Evolutionary conservation across 2,888 invertebrate genomes (phyloP).

Genomic region (Hartigia nigra): DNA sequence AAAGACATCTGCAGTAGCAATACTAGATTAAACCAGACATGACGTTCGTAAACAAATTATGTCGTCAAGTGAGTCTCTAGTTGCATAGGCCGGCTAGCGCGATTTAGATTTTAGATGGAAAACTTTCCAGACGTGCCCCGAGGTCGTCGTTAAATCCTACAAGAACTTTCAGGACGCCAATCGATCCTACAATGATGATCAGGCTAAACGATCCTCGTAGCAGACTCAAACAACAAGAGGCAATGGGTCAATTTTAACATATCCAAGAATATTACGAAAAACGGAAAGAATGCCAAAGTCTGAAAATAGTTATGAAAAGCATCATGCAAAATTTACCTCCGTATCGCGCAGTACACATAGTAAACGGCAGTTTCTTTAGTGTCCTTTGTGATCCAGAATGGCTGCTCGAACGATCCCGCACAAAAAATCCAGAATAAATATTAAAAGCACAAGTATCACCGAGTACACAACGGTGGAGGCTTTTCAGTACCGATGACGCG

Average conservation of each 20-base stretch:
- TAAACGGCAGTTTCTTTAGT: not conserved
- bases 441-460: not conserved
- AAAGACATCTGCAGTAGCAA: conserved; percentile 31
- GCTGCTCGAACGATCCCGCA: not conserved
- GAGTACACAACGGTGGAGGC: not conserved
- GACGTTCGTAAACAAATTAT: conserved; percentile 2
- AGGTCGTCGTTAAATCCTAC: not conserved
- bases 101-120: not conserved
- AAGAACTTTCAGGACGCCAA: not conserved
- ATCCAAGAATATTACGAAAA: not conserved
- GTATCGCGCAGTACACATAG: not conserved
- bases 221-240: not conserved
- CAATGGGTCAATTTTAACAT: not conserved
- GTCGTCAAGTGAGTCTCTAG: not conserved
- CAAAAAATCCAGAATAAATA: not conserved
- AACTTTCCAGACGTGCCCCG: not conserved
- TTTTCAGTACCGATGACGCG: not conserved
- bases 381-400: not conserved
- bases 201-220: not conserved
- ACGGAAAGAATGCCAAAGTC: not conserved
- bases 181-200: not conserved
- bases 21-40: not conserved
- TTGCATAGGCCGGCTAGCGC: not conserved
- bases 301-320: not conserved
- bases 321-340: not conserved